These are phyloP conservation scores for Osedax frankpressi DNA, from an alignment of 2,888 invertebrate genomes.

Conservation along the genomic window DNA sequence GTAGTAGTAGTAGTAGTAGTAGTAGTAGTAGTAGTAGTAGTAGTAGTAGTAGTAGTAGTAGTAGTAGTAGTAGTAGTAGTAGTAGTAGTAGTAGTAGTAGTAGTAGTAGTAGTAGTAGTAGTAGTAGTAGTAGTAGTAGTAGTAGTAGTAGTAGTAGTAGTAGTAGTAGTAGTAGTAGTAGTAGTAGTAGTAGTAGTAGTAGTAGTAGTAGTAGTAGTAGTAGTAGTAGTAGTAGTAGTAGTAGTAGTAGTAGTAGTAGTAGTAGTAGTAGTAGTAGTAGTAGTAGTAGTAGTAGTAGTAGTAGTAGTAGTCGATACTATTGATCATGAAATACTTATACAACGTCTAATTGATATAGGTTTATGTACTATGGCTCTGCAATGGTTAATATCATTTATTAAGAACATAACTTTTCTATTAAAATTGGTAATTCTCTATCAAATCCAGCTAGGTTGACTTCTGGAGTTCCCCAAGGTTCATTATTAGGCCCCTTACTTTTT, in stretches of 20 bases:
- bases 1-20: not conserved
- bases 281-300: not conserved
- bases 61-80: not conserved
- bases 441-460: no score
- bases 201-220: constrained; percentile 4
- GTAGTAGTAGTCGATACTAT: no score
- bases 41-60: not conserved
- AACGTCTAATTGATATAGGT: no score
- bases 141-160: constrained; percentile 2
- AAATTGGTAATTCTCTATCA: no score
- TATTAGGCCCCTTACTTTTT: no score
- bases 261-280: constrained; percentile 6
- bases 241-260: constrained; percentile 8
- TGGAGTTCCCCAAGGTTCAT: no score
- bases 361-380: no score
- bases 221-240: not conserved
- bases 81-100: not conserved
- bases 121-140: constrained; percentile 4
- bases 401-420: no score
- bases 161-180: constrained; percentile 6
- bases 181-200: constrained; percentile 8
- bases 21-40: constrained; percentile 8
- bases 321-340: no score
- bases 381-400: no score
- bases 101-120: constrained; percentile 6